Base-by-base conservation (phyloP, 1,140 invertebrate genomes). In the Anoplolepis gracilipes region DNA sequence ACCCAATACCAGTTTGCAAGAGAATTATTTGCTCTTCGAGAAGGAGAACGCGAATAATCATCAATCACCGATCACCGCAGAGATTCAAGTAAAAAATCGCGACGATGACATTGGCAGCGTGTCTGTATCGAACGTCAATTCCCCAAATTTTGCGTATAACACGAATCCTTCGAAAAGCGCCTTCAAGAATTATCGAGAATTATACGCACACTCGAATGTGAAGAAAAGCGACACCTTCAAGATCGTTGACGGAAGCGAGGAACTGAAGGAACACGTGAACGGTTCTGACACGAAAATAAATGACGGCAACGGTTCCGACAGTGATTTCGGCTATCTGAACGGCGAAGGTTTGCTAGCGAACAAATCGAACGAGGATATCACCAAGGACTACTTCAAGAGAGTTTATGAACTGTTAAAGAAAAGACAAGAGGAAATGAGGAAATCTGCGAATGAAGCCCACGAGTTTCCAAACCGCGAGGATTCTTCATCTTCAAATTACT, bases 221-320 rank as follows among this genome's bases (percentile, higher is more conserved):
- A 95, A 94, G 84, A 94, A 94, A 46, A 94, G 92, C 39, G 91
- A 93, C 59, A 94, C 93, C 0, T 94, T 94, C 30, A 93, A 92
- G 55, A 88, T 94, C 42, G 87, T 94, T 3, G 92, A 94, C 36
- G 93, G 93, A 1, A 92, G 90, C 30, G 93, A 93, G 22, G 42
- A 85, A 8, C 33, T 39, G 2, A 73, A 75, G 19, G 85, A 75
- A 30, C 16, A 69, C 8, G 30, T n/a, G 16, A 64, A 85, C 25
- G 19, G 25, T 4, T 73, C 65, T 13, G 59, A 87, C 28, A 69
- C 72, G 59, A 55, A 79, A n/a, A 67, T 28, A 49, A 78, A 77
- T 13, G 13, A 6, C 6, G 25, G n/a, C 30, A 30, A 57, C 13
- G 36, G 59, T 49, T 67, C 62, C 28, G 28, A 86, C 16, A 81